phyloP scores from a whole-genome alignment of 2,888 invertebrate genomes.

The Colletes collaris region DNA sequence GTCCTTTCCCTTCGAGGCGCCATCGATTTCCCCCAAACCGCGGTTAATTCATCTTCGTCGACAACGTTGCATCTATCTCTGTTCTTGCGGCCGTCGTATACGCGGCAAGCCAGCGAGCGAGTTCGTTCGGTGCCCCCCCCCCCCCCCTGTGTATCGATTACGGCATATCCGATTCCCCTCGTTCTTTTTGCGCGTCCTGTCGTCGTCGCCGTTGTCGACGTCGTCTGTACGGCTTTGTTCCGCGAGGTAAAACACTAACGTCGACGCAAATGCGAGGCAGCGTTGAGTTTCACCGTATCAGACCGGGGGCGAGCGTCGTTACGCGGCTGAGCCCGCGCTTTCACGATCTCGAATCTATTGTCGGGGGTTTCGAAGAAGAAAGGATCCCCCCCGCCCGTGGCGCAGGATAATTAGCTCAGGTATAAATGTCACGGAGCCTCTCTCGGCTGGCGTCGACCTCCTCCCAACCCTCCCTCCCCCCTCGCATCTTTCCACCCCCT shows the following conservation, averaged over 20 bases:
- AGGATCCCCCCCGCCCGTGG: constrained; percentile 44
- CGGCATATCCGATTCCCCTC: constrained; percentile 59
- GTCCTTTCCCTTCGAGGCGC: constrained; percentile 1
- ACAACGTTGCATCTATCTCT: constrained; percentile 32
- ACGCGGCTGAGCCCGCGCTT: constrained; percentile 35
- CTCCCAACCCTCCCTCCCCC: not conserved
- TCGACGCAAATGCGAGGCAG: constrained; percentile 57
- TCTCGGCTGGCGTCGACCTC: not conserved
- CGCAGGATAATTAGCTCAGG: constrained; percentile 59
- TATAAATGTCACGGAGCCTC: constrained; percentile 53
- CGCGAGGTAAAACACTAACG: constrained; percentile 58
- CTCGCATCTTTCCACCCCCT: not conserved
- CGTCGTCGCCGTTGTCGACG: constrained; percentile 7
- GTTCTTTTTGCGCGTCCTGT: constrained; percentile 53
- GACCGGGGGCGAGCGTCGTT: constrained; percentile 38
- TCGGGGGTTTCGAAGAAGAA: constrained; percentile 55
- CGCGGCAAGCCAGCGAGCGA: not conserved
- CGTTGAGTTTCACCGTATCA: constrained; percentile 57
- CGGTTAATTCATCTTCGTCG: constrained; percentile 47
- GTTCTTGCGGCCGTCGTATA: constrained; percentile 43
- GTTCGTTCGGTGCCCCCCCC: constrained; percentile 37
- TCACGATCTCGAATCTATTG: constrained; percentile 54
- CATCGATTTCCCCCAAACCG: constrained; percentile 31
- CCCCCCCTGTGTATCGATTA: constrained; percentile 62
- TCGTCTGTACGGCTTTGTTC: constrained; percentile 48